Evolutionary conservation across 2,888 invertebrate species (phyloP).

Genomic region (Nebria brevicollis): DNA sequence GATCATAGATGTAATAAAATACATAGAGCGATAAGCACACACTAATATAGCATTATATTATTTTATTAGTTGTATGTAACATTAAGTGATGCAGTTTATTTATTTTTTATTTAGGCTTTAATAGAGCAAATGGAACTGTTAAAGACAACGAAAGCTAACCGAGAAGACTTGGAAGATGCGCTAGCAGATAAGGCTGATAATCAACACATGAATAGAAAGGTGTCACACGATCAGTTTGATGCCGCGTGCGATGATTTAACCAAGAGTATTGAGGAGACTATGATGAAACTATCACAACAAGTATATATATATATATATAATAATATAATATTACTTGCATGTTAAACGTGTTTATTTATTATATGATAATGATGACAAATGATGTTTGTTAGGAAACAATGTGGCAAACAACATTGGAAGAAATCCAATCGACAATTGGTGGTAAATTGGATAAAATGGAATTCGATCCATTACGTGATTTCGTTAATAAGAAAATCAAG

Average conservation of each 20-base stretch:
- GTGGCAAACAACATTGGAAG: constrained; percentile 74
- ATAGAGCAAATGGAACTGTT: constrained; percentile 74
- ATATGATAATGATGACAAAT: not conserved
- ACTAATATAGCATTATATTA: too few species aligned
- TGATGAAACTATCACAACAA: constrained; percentile 71
- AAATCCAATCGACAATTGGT: constrained; percentile 74
- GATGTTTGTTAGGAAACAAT: constrained; percentile 65
- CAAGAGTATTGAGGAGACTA: constrained; percentile 71
- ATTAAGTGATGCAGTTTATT: too few species aligned
- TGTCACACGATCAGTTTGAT: constrained; percentile 78
- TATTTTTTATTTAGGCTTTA: constrained; percentile 63
- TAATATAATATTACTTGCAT: not conserved
- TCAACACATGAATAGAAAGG: constrained; percentile 74
- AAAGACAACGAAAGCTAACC: constrained; percentile 75
- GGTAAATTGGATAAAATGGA: constrained; percentile 75
- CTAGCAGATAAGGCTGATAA: constrained; percentile 81
- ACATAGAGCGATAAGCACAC: too few species aligned
- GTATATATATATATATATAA: constrained; percentile 59
- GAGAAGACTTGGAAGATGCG: constrained; percentile 76
- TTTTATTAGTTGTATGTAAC: too few species aligned
- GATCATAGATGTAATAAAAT: constrained; percentile 64
- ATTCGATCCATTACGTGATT: constrained; percentile 71
- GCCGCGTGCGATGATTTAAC: constrained; percentile 74
- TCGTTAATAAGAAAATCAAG: constrained; percentile 71
- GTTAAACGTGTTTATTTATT: not conserved